Percentiles rank a stretch among this genome's conserved stretches.
Conservation (phyloP, 2,113 vertebrate species). For the Melanerpes formicivorus region DNA sequence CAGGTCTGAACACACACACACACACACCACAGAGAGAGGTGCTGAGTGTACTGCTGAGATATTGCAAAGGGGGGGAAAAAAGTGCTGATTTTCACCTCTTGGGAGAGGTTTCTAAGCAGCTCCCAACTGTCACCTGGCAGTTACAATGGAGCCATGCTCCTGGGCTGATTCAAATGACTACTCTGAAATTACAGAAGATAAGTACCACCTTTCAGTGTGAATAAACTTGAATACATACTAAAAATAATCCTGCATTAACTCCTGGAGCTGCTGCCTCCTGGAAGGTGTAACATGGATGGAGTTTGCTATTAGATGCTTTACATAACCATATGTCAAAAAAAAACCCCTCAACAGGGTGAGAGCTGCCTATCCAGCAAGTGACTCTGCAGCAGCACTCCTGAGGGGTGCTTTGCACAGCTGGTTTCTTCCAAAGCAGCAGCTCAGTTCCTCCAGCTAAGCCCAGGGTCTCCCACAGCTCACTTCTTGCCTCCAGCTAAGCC, state of each 20-base stretch:
- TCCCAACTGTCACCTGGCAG: constrained; percentile 67
- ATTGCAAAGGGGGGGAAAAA: not conserved
- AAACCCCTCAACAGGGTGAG: not conserved
- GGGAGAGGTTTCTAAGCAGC: constrained; percentile 27
- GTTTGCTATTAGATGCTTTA: constrained; percentile 50
- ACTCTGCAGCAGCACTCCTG: not conserved
- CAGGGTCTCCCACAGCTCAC: too few relatives aligned
- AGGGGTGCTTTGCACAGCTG: not conserved
- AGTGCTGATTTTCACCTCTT: constrained; percentile 10
- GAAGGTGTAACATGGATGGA: constrained; percentile 42
- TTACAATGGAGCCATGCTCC: constrained; percentile 63
- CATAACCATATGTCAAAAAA: constrained; percentile 61
- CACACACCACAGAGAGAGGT: not conserved
- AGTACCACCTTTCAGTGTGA: constrained; percentile 75
- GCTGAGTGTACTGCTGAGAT: not conserved
- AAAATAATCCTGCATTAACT: constrained; percentile 70
- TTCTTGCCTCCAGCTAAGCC: too few relatives aligned
- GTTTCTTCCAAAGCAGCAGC: not conserved
- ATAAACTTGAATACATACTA: constrained; percentile 74
- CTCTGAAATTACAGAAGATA: constrained; percentile 76
- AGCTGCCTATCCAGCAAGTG: not conserved
- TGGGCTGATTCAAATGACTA: constrained; percentile 73
- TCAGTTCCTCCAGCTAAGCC: not conserved
- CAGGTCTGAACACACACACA: not conserved
- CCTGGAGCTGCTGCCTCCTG: constrained; percentile 44